phyloP scores from a whole-genome alignment of 53 echinoderm and acorn worm genomes.

The Glandiceps talaboti region DNA sequence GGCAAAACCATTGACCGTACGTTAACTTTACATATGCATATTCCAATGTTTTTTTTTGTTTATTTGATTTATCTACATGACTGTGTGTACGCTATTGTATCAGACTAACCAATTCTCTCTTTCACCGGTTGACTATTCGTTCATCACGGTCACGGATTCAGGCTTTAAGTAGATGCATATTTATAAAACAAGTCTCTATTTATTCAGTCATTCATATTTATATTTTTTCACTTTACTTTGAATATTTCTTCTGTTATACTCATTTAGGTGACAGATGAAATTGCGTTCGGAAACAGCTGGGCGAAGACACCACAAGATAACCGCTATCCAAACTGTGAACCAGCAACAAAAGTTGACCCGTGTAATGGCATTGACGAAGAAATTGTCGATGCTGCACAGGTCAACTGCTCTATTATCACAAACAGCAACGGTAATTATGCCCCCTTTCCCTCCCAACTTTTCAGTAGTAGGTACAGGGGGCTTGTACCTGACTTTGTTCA shows the following conservation, averaged over 20 bases:
- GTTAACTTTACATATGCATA: neutral
- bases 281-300: slow-evolving; percentile 90
- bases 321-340: neutral
- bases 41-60: neutral
- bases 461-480: neutral
- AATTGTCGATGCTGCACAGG: neutral
- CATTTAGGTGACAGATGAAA: too few relatives aligned
- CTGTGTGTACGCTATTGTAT: too few relatives aligned
- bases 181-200: too few relatives aligned
- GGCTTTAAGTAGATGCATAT: too few relatives aligned
- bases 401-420: neutral
- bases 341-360: neutral
- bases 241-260: too few relatives aligned
- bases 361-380: neutral
- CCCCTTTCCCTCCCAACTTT: neutral
- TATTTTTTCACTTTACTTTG: too few relatives aligned
- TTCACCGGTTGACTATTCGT: too few relatives aligned
- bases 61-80: too few relatives aligned
- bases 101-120: too few relatives aligned
- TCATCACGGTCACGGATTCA: too few relatives aligned
- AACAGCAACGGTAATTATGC: neutral
- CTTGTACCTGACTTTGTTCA: neutral
- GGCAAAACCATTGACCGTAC: too few relatives aligned
- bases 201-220: too few relatives aligned
- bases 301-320: slow-evolving; percentile 4